Evolutionary conservation across 2,113 vertebrate species (phyloP), one percentile per base, ranked within the genome.

Genomic region (Ivindomyrus marchei): DNA sequence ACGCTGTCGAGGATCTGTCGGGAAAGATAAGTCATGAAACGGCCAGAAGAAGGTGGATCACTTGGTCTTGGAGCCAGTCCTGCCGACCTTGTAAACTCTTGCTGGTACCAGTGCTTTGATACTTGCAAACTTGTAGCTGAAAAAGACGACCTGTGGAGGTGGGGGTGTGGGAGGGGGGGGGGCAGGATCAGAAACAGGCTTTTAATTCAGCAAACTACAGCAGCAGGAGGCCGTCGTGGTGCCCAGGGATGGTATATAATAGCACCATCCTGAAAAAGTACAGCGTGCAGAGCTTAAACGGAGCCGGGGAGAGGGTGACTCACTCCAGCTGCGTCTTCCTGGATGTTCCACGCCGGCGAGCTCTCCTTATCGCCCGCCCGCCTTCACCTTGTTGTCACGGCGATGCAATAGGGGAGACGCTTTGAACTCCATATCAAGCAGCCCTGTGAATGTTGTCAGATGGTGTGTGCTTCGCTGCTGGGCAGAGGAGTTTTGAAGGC

Each of bases 341-440:
- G 84, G 49, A 50, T 42, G 47, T 86, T 86, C 84, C 47, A 49
- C 47, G 45, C 24, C 45, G 45, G 84, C 84, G 47, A 24, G 13
- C 47, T 21, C n/a, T 86, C 47, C 45, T 86, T 86, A 49, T 86
- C 45, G 11, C 21, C 47, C 24, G 24, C 45, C 84, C 24, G 47
- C 36, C 74, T 42, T 42, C 17, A 47, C 19, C 84, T 47, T 86
- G 84, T 86, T 47, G 45, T 86, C 84, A 86, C 47, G 47, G 21
- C 21, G 47, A 46, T 86, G 84, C 45, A 50, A 50, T 86, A 86
- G 84, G 42, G 24, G 45, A 42, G 45, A 50, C 11, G 13, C 84
- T 86, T 86, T 86, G 84, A 49, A 47, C 84, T 86, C 47, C 10
- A 49, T 86, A 86, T 86, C 45, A 86, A 86, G 45, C 24, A 50